Conservation (phyloP, 2,797 vertebrate species). For the Vultur gryphus region DNA sequence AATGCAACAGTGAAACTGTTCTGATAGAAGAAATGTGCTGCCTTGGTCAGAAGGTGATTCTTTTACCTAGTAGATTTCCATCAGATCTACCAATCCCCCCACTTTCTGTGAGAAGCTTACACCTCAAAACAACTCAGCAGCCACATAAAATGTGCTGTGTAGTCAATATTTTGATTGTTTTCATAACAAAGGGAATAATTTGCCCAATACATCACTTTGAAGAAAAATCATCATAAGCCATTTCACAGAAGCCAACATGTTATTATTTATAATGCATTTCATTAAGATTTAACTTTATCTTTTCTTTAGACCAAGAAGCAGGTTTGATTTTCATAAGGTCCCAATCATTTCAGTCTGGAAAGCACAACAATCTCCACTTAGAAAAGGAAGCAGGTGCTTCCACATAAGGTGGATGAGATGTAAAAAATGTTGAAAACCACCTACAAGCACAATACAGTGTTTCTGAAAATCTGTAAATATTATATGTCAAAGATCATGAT, state of each 20-base stretch:
- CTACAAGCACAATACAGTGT: not conserved
- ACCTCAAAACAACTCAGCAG: not conserved
- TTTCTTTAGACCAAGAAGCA: slow-evolving; percentile 45
- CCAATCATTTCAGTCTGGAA: slow-evolving; percentile 26
- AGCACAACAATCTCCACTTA: slow-evolving; percentile 3
- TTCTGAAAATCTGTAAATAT: not conserved
- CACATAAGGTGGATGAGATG: not conserved
- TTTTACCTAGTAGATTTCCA: not conserved
- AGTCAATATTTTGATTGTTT: not conserved
- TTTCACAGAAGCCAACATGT: slow-evolving; percentile 31
- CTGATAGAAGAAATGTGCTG: not conserved
- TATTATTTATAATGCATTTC: slow-evolving; percentile 53
- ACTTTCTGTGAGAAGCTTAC: not conserved
- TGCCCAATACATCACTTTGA: slow-evolving; percentile 1
- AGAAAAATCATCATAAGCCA: slow-evolving; percentile 18
- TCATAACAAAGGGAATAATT: not conserved
- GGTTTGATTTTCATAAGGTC: slow-evolving; percentile 50
- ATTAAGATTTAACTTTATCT: slow-evolving; percentile 45
- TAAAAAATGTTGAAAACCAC: not conserved
- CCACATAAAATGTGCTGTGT: not conserved
- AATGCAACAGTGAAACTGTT: not conserved
- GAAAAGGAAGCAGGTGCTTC: slow-evolving; percentile 6
- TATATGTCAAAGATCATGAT: not conserved
- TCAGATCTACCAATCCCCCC: not conserved
- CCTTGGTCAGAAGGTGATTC: not conserved